Base-by-base conservation (phyloP, 2,113 vertebrate genomes). In the Mola mola region DNA sequence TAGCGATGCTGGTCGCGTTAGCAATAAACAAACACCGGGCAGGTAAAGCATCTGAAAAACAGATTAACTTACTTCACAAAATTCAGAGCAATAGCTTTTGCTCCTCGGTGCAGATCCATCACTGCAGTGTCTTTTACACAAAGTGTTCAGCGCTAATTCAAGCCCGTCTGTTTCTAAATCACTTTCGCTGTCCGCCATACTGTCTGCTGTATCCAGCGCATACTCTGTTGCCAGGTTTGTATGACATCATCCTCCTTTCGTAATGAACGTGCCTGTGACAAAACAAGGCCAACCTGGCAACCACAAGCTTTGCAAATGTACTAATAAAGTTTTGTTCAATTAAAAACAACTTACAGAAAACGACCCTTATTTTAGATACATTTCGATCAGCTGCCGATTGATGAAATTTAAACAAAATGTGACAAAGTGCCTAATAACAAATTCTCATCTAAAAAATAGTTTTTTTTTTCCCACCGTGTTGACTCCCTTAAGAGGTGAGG, bases 151-250 rank as follows among this genome's bases (percentile, higher is more conserved):
- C 63, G 96, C 94, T 81, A 89, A 90, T 47, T 93, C 94, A 60
- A 97, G 92, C 78, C 94, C 90, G 86, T 96, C 95, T 89, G 94
- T 94, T 87, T 97, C 95, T 73, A 96, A 90, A 75, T 98, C 95
- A 90, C 95, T 96, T 79, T 96, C 96, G 82, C 94, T 94, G 93
- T 97, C 96, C 95, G 96, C 96, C 95, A 97, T 98, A 95, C 95
- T 94, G 93, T 89, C 92, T 90, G 89, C 72, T 85, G 93, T 43
- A 92, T 93, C 92, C 93, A 87, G 88, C 88, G 88, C 90, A 89
- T 93, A 84, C 66, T 17, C 87, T 20, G 87, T 78, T 87, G 88
- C 88, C 88, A 86, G 75, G 60, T 85, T 19, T 28, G 56, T 25
- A 3, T 17, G 2, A 2, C 2, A 16, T 10, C 24, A 33, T 81